Percentiles rank a stretch among this genome's conserved stretches.
These are phyloP conservation scores for Laspeyria flexula DNA, from an alignment of 2,888 invertebrate species.

Conservation along the genomic window DNA sequence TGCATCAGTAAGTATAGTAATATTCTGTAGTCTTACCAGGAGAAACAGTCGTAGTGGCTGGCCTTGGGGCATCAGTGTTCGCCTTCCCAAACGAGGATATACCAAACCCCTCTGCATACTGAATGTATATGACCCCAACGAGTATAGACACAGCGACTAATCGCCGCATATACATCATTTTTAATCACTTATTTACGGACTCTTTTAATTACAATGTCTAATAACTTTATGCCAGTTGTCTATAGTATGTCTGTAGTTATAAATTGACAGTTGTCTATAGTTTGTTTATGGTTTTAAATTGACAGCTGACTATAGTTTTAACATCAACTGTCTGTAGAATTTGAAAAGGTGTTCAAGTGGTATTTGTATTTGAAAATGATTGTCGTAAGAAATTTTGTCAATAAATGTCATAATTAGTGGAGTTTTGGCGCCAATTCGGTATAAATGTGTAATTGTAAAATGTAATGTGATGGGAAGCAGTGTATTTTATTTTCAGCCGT, in stretches of 20 bases:
- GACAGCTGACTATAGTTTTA: too few relatives aligned
- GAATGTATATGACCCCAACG: constrained; percentile 54
- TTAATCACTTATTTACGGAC: constrained; percentile 22
- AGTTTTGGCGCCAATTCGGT: constrained; percentile 25
- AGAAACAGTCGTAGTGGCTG: constrained; percentile 67
- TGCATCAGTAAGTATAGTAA: background rate
- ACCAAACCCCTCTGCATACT: constrained; percentile 64
- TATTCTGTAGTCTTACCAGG: constrained; percentile 67
- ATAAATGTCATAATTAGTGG: constrained; percentile 16
- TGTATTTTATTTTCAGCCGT: constrained; percentile 29
- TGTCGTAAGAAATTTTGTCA: too few relatives aligned
- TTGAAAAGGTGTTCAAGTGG: too few relatives aligned
- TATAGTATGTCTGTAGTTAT: too few relatives aligned
- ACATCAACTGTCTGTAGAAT: too few relatives aligned
- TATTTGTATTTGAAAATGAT: too few relatives aligned
- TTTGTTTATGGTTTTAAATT: too few relatives aligned
- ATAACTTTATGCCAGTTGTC: constrained; percentile 19
- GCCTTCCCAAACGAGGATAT: constrained; percentile 79
- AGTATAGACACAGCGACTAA: constrained; percentile 49
- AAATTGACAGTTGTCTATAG: too few relatives aligned
- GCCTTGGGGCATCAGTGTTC: constrained; percentile 74
- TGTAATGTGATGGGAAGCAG: constrained; percentile 31
- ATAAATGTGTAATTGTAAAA: constrained; percentile 13
- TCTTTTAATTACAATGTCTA: background rate
- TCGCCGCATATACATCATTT: constrained; percentile 38